Conservation (phyloP, 35 echinoderm and acorn worm genomes). For the Apostichopus californicus region DNA sequence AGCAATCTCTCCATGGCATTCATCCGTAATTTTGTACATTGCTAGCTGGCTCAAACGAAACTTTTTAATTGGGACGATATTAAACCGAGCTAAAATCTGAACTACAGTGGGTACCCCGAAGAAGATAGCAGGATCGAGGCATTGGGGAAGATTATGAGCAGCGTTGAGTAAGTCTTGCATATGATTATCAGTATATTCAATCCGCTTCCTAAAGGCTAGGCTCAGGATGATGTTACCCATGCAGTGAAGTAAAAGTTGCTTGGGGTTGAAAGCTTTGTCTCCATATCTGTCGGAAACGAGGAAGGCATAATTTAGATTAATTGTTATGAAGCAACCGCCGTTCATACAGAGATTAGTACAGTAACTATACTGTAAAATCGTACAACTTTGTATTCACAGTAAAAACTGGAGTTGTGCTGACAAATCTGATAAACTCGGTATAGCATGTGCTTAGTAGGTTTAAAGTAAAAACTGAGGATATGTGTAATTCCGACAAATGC, state of each 20-base stretch:
- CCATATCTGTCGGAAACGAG: neutral
- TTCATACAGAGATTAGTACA: no score
- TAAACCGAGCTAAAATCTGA: constrained; percentile 39
- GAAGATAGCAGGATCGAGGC: constrained; percentile 36
- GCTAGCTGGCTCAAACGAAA: constrained; percentile 35
- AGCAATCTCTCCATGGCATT: constrained; percentile 29
- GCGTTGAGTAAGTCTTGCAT: constrained; percentile 1
- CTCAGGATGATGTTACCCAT: constrained; percentile 45
- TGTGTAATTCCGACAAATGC: no score
- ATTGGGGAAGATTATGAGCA: constrained; percentile 50
- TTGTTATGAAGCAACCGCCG: no score
- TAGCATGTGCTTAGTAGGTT: no score
- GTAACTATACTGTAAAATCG: no score
- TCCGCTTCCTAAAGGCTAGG: constrained; percentile 19
- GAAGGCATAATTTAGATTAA: neutral
- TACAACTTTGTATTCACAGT: no score
- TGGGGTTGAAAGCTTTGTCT: constrained; percentile 13
- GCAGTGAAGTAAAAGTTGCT: constrained; percentile 28
- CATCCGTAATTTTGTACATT: constrained; percentile 31
- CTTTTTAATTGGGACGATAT: constrained; percentile 28
- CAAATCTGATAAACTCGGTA: no score
- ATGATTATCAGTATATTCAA: constrained; percentile 20
- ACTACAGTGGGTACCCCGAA: constrained; percentile 22
- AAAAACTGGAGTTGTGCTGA: no score
- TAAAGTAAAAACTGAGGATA: no score